phyloP scores from a whole-genome alignment of 2,797 vertebrate species.

The Crenuchus spilurus region DNA sequence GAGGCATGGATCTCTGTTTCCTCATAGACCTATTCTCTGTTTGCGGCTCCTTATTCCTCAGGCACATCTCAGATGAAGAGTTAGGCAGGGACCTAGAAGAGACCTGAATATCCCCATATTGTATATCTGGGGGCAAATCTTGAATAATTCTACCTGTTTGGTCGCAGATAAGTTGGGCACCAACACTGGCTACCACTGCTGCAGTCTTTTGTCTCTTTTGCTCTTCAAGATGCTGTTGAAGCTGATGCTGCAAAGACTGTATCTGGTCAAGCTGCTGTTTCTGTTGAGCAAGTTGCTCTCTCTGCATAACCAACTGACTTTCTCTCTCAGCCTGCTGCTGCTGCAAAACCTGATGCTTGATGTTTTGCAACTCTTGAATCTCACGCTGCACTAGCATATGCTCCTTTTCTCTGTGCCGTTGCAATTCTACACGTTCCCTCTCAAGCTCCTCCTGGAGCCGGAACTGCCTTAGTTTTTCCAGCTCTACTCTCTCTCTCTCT shows the following conservation, averaged over 20 bases:
- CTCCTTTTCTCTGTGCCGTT: conserved; percentile 94
- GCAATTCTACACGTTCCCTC: conserved; percentile 89
- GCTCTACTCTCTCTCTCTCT: conserved; percentile 92
- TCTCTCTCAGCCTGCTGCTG: conserved; percentile 97
- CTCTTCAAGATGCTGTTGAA: conserved; percentile 96
- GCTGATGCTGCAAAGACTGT: conserved; percentile 95
- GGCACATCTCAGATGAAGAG: conserved; percentile 93
- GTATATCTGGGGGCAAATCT: conserved; percentile 35
- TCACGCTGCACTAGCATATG: conserved; percentile 96
- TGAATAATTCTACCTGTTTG: conserved; percentile 72
- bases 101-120: conserved; percentile 54
- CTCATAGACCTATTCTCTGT: conserved; percentile 86
- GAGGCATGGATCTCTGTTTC: conserved; percentile 95
- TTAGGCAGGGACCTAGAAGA: conserved; percentile 85
- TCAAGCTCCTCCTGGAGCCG: conserved; percentile 96
- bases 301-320: conserved; percentile 91
- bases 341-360: conserved; percentile 97
- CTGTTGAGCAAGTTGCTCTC: conserved; percentile 96
- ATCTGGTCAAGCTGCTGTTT: conserved; percentile 97
- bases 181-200: conserved; percentile 76
- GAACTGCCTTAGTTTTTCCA: conserved; percentile 93
- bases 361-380: conserved; percentile 94
- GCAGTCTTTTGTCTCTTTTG: conserved; percentile 92
- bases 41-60: conserved; percentile 85
- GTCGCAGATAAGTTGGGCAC: conserved; percentile 46